Evolutionary conservation across 1,140 invertebrate species (phyloP), one percentile per base, ranked within the genome.

Genomic region (Brachionus asplanchnoidis): DNA sequence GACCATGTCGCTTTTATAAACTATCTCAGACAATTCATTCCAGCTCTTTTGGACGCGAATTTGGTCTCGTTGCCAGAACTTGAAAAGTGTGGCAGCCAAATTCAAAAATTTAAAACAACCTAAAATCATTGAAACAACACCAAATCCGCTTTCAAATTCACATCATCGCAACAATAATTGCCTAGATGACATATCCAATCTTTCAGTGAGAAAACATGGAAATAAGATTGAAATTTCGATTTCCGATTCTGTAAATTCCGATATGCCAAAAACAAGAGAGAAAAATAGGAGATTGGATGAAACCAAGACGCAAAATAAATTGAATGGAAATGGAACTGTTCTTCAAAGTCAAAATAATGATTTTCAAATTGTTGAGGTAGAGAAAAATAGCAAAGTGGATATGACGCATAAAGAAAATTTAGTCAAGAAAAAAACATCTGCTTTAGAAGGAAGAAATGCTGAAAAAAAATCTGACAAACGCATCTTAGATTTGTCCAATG

Each of bases 1-100:
- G 79, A 82, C 44, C 53, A 60, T 42, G 79, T 65, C 7, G 9
- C 79, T 40, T 82, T 82, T 65, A 68, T 82, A 44, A 44, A 28
- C 23, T 82, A 82, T 68, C 60, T 82, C 12, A 82, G n/a, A 44
- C 79, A 82, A 82, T 60, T 82, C 32, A 46, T 82, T 12, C 79
- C 79, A 23, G 53, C 40, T 40, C 40, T 82, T 46, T 46, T 82
- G 20, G 79, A 82, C 32, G 53, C 79, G 0, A 65, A 40, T 44
- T 40, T 46, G 32, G 50, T 32, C 26, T 60, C 53, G 9, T 11
- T 42, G 26, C 53, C 36, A 44, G 79, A 82, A 68, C 60, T 82
- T 20, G 79, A 82, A 17, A 82, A 82, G 42, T 82, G 79, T 46
- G 60, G 28, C 3, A 9, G 2, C 60, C 7, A 66, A 28, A 32